Base-by-base conservation (phyloP, 2,797 vertebrate species). In the Bucorvus abyssinicus region DNA sequence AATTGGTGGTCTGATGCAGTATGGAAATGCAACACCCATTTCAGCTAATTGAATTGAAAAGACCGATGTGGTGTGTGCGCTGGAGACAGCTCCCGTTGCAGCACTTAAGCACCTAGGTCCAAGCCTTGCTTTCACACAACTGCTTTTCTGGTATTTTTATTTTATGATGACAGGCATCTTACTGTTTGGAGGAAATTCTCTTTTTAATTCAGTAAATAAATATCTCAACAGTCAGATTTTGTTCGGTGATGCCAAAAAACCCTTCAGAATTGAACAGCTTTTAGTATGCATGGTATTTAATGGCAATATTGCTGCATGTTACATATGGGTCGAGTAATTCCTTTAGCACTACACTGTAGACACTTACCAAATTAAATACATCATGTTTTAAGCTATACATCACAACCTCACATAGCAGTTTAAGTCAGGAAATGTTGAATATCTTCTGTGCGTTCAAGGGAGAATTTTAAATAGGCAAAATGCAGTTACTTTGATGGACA, bases 401-500 rank as follows among this genome's bases (percentile, higher is more conserved):
- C 49, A 38, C 63, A 85, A 36, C 63, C n/a, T 81, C 50, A 50
- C 50, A 6, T 16, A 68, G 30, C 73, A 84, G 14, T 89, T 96
- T 47, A 74, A 64, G 69, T 86, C 81, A 81, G 56, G 40, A 79
- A 89, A 71, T 82, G 40, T 92, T 87, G 7, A 75, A 49, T 93
- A 63, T 56, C 71, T 24, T 92, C 38, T 70, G 52, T 87, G 85
- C 45, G 20, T 90, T 26, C 57, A 60, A 79, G 71, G 93, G 53
- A 93, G 85, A 75, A 94, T 95, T 95, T 95, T 90, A 91, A 95
- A 83, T 57, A 56, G 61, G 40, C 29, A 68, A 67, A 92, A 87
- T 76, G 91, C 71, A 86, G 87, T 95, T 94, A 90, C 53, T 85
- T 84, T 52, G 70, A 78, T 93, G 50, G 55, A 76, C 79, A 70